These are phyloP conservation scores for Barbus barbus DNA, from an alignment of 2,113 vertebrate species.

Conservation along the genomic window DNA sequence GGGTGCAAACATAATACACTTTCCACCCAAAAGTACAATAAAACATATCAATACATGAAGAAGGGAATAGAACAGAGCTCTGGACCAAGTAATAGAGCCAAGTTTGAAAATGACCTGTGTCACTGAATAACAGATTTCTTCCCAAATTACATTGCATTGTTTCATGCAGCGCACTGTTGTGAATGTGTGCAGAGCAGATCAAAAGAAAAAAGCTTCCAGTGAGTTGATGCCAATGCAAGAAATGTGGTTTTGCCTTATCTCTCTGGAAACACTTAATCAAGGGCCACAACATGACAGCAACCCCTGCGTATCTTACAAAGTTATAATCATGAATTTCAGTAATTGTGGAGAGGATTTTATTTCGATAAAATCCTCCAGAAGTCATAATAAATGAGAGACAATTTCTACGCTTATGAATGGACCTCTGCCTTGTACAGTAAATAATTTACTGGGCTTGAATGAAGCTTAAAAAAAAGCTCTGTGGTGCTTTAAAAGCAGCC, in stretches of 20 bases:
- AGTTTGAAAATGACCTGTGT: neutral
- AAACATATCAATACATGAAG: neutral
- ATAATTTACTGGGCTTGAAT: neutral
- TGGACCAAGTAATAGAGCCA: neutral
- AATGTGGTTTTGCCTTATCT: slow-evolving; percentile 30
- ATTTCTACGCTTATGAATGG: neutral
- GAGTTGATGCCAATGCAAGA: neutral
- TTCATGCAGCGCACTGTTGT: slow-evolving; percentile 7
- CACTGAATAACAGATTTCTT: neutral
- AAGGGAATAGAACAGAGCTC: neutral
- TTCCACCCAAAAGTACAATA: neutral
- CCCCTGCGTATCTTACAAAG: slow-evolving; percentile 11
- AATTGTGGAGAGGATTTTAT: slow-evolving; percentile 32
- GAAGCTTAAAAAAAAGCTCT: neutral
- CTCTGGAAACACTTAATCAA: slow-evolving; percentile 31
- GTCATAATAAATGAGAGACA: slow-evolving; percentile 11
- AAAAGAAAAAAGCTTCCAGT: neutral
- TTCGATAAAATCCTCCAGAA: slow-evolving; percentile 29
- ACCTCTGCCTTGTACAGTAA: slow-evolving; percentile 10
- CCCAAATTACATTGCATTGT: neutral
- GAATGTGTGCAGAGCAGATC: slow-evolving; percentile 15
- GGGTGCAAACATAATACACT: neutral
- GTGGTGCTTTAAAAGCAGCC: neutral
- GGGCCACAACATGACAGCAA: slow-evolving; percentile 28
- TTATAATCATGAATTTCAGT: too few species aligned